Percentiles rank a stretch among this genome's conserved stretches.
Evolutionary conservation across 2,888 invertebrate species (phyloP).

Genomic region (Augochlorella aurata): DNA sequence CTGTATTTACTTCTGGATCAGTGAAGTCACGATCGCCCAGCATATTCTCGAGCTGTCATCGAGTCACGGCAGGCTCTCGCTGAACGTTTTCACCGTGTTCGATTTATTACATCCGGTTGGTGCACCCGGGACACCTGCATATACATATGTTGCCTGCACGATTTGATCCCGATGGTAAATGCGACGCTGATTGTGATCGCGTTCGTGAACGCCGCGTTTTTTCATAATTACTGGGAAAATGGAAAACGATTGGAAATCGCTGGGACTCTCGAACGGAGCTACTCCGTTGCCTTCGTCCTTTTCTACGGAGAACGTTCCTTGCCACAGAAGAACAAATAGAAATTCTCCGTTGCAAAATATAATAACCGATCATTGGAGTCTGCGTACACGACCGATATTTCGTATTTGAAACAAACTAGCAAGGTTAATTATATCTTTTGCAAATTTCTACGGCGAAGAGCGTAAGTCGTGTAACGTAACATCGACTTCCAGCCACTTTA

Average conservation of each 20-base stretch:
- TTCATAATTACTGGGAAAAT: conserved; percentile 35
- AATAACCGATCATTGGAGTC: too few relatives aligned
- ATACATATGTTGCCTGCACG: conserved; percentile 53
- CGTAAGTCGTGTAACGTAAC: neutral
- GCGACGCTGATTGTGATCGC: conserved; percentile 50
- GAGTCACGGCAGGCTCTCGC: conserved; percentile 68
- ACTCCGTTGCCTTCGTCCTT: neutral
- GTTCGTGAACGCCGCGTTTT: conserved; percentile 38
- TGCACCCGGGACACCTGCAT: conserved; percentile 69
- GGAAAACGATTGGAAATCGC: conserved; percentile 6
- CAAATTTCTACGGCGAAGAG: neutral
- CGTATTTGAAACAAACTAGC: too few relatives aligned
- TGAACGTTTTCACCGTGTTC: conserved; percentile 70
- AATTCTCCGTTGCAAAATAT: neutral
- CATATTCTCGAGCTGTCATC: conserved; percentile 68
- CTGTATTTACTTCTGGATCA: conserved; percentile 54
- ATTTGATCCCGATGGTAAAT: conserved; percentile 47
- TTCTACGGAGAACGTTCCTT: neutral
- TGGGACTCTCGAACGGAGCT: neutral
- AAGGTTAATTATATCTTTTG: neutral
- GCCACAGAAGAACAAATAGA: neutral
- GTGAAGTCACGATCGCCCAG: conserved; percentile 54
- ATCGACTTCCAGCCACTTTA: neutral
- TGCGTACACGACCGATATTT: too few relatives aligned
- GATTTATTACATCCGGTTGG: conserved; percentile 74